Evolutionary conservation across 1,140 invertebrate genomes (phyloP).

Genomic region (Drosophila kohkoa): DNA sequence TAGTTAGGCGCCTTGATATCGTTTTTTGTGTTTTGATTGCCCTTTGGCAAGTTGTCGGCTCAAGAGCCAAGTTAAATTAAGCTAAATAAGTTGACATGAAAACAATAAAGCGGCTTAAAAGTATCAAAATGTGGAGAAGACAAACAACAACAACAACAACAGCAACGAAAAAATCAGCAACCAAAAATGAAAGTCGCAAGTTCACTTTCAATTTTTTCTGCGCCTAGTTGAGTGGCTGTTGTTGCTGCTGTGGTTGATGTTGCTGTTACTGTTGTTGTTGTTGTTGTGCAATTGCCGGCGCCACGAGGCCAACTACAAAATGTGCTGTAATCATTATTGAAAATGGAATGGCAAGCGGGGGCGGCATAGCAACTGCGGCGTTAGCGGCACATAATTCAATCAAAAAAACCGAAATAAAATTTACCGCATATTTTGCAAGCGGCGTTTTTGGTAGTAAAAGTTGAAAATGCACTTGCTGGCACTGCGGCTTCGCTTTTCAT

Average conservation of each 20-base stretch:
- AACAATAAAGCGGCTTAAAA: constrained; percentile 80
- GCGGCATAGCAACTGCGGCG: constrained; percentile 19
- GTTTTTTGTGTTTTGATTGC: constrained; percentile 33
- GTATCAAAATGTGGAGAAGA: constrained; percentile 52
- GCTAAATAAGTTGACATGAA: constrained; percentile 77
- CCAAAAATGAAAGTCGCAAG: constrained; percentile 81
- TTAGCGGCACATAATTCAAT: constrained; percentile 72
- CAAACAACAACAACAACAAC: no score
- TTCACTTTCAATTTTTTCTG: constrained; percentile 77
- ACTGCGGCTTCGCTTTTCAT: constrained; percentile 38
- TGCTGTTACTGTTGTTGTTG: constrained; percentile 38
- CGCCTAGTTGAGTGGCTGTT: constrained; percentile 49
- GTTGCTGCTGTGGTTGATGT: constrained; percentile 36
- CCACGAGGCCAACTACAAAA: constrained; percentile 79
- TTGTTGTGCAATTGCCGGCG: constrained; percentile 77
- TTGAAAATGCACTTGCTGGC: constrained; percentile 61
- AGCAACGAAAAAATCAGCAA: constrained; percentile 12
- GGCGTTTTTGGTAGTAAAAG: constrained; percentile 56
- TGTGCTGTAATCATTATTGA: constrained; percentile 70
- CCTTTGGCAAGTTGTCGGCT: constrained; percentile 49
- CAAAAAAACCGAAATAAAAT: constrained; percentile 54
- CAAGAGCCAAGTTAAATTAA: constrained; percentile 75
- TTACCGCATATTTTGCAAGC: constrained; percentile 51
- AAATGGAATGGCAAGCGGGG: constrained; percentile 25
- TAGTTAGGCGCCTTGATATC: neutral